Evolutionary conservation across 2,113 vertebrate species (phyloP).

Genomic region (Sinocyclocheilus anophthalmus): DNA sequence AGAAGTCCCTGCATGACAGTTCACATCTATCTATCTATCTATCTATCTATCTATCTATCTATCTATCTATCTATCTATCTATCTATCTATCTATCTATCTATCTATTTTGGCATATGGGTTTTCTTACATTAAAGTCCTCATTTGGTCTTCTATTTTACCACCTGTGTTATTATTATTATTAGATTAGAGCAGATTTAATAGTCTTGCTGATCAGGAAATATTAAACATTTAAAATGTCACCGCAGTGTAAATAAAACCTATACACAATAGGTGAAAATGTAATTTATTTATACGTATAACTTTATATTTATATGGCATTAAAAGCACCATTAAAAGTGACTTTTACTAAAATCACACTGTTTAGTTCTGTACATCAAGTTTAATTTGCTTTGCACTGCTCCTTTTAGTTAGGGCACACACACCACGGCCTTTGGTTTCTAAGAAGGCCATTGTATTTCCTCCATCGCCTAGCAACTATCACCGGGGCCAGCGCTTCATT

Average conservation of each 20-base stretch:
- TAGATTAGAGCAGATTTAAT: not conserved
- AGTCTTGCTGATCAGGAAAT: not conserved
- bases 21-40: no score
- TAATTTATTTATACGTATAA: not conserved
- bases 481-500: conserved; percentile 81
- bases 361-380: conserved; percentile 20
- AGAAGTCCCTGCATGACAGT: no score
- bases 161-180: not conserved
- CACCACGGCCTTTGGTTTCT: conserved; percentile 80
- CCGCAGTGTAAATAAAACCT: not conserved
- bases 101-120: no score
- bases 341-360: not conserved
- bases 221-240: not conserved
- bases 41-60: no score
- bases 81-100: no score
- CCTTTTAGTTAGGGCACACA: no score
- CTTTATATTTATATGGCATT: not conserved
- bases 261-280: not conserved
- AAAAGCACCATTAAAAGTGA: not conserved
- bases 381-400: conserved; percentile 58
- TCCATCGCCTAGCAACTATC: conserved; percentile 81
- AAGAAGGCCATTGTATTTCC: conserved; percentile 81
- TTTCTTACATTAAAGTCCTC: not conserved
- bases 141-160: not conserved
- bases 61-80: no score